Conservation (phyloP, 2,888 invertebrate species). For the Cryptocheilus praepositus region DNA sequence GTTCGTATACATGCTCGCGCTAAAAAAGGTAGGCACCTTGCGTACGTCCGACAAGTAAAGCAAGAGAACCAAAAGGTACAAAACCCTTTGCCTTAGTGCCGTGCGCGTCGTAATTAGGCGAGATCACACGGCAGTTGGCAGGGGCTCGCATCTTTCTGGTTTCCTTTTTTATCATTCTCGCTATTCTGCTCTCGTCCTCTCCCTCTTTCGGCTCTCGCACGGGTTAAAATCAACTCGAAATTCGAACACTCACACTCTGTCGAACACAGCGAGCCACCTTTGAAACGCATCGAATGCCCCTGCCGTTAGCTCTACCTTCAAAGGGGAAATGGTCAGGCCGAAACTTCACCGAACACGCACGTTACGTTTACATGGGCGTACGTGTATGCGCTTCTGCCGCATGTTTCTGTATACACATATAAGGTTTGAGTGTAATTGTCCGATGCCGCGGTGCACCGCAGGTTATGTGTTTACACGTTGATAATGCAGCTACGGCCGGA, state of each 20-base stretch:
- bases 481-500: conserved; percentile 27
- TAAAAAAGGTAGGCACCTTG: neutral
- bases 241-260: conserved; percentile 27
- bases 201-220: neutral
- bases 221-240: conserved; percentile 21
- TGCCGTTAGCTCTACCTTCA: conserved; percentile 26
- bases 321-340: conserved; percentile 33
- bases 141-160: neutral
- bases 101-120: conserved; percentile 2
- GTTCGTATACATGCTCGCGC: too few species aligned
- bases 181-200: neutral
- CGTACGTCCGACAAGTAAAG: neutral
- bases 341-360: conserved; percentile 41
- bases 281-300: conserved; percentile 37
- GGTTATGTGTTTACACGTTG: conserved; percentile 31
- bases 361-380: conserved; percentile 1
- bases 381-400: neutral
- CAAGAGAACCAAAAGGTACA: neutral
- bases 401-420: too few species aligned
- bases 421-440: conserved; percentile 26
- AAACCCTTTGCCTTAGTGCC: neutral
- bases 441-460: conserved; percentile 27
- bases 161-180: neutral
- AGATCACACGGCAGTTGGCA: neutral
- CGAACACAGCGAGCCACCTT: too few species aligned